Evolutionary conservation across 1,140 invertebrate species (phyloP).

Genomic region (Dryas iulia): DNA sequence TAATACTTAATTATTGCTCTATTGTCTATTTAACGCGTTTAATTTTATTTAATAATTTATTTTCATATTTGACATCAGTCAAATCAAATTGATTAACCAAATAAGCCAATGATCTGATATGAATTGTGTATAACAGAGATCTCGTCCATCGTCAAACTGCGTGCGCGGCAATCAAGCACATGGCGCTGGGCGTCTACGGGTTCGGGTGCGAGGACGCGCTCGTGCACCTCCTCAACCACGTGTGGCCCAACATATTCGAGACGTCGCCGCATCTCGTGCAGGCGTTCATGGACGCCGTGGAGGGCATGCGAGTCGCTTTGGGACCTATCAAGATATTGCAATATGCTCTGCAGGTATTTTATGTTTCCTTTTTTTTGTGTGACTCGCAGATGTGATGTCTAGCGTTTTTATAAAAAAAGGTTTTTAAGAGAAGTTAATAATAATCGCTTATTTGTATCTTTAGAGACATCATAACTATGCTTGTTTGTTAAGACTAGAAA

Average conservation of each 20-base stretch:
- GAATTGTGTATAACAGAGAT: no score
- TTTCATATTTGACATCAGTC: no score
- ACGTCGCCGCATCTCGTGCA: constrained; percentile 99
- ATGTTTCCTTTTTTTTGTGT: neutral
- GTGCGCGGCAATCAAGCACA: constrained; percentile 99
- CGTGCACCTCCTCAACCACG: constrained; percentile 97
- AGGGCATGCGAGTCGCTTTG: constrained; percentile 96
- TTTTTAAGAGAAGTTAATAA: no score
- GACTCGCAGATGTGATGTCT: neutral
- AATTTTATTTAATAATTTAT: no score
- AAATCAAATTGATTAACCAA: no score
- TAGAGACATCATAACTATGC: no score
- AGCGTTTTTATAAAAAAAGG: no score
- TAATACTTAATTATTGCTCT: no score
- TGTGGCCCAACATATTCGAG: constrained; percentile 99
- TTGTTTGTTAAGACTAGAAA: no score
- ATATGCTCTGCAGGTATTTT: constrained; percentile 92
- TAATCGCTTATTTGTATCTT: no score
- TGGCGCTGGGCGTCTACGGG: constrained; percentile 98
- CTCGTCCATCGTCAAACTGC: constrained; percentile 99
- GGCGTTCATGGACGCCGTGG: constrained; percentile 99
- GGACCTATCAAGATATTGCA: constrained; percentile 98
- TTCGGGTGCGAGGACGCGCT: constrained; percentile 99
- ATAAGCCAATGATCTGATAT: no score
- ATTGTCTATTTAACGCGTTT: no score